Evolutionary conservation across 2,797 vertebrate genomes (phyloP), one percentile per base, ranked within the genome.

Genomic region (Bryconaethiops microstoma): DNA sequence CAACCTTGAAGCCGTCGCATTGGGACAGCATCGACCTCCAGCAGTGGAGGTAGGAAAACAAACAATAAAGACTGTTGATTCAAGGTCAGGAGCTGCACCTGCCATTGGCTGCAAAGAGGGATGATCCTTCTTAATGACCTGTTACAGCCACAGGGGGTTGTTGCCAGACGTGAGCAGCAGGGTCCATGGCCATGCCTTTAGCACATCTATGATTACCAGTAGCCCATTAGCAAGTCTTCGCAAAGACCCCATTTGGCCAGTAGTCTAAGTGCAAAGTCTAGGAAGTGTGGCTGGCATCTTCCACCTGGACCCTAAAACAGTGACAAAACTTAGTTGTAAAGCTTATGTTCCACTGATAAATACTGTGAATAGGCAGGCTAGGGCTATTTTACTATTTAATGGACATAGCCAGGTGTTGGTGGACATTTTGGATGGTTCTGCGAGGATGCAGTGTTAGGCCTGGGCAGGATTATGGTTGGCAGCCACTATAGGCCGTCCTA

Each of bases 31-130:
- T 74, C 74, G 16, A 57, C 74, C 74, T 77, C 70, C 76, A 52
- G 77, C 74, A 57, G 63, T n/a, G 72, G 25, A 68, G 39, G 57
- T 52, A 62, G 79, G 76, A 85, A 83, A 52, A 39, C 64, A 77
- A 68, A 68, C 50, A 77, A n/a, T 40, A 76, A 60, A 64, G 29
- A 72, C 64, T 45, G n/a, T 60, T 39, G 4, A 39, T 39, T 74
- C 45, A 81, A 78, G 79, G 83, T 84, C 76, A 67, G 25, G 71
- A 78, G 76, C 65, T 42, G 68, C 57, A 45, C 71, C 42, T 29
- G 57, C 63, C 63, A 52, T 17, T 45, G 55, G 5, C 39, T 39
- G 57, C 48, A 25, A 29, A 65, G 74, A 39, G 50, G 40, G 45
- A 42, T 78, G 65, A 84, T 81, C 65, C 64, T 35, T 21, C 40